phyloP scores from a whole-genome alignment of 2,113 vertebrate species.

The Saguinus midas region DNA sequence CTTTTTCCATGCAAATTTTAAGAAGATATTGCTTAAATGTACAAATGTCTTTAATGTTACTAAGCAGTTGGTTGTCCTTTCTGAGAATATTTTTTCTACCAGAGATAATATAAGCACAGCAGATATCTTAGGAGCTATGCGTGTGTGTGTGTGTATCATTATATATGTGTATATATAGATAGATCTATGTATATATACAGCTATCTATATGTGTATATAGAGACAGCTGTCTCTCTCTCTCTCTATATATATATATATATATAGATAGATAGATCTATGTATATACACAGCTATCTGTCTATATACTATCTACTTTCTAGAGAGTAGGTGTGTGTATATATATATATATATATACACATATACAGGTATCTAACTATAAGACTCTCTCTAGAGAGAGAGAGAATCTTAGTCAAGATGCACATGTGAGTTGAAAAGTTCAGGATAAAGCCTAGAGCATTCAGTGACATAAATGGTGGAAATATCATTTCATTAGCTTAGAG shows the following conservation, averaged over 20 bases:
- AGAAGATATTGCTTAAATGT: constrained; percentile 31
- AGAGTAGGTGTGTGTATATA: too few species aligned
- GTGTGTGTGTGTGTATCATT: background rate
- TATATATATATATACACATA: background rate
- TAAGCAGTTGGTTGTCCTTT: background rate
- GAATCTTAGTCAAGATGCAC: constrained; percentile 11
- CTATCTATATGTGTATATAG: too few species aligned
- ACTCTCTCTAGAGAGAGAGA: background rate
- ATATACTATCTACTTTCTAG: too few species aligned
- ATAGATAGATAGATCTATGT: background rate
- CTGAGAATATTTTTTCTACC: background rate
- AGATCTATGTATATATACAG: background rate
- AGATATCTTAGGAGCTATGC: background rate
- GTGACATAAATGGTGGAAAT: constrained; percentile 26
- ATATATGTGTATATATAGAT: background rate
- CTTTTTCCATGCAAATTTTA: background rate
- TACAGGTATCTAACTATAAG: too few species aligned
- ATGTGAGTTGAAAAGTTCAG: constrained; percentile 78
- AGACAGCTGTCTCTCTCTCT: too few species aligned
- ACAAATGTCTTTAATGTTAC: background rate
- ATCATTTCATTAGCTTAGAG: background rate
- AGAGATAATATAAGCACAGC: background rate
- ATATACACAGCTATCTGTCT: too few species aligned
- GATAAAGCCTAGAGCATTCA: constrained; percentile 51
- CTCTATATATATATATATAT: background rate